Percentiles rank a stretch among this genome's conserved stretches.
Conservation (phyloP, 2,888 invertebrate genomes). For the Hartigia nigra region DNA sequence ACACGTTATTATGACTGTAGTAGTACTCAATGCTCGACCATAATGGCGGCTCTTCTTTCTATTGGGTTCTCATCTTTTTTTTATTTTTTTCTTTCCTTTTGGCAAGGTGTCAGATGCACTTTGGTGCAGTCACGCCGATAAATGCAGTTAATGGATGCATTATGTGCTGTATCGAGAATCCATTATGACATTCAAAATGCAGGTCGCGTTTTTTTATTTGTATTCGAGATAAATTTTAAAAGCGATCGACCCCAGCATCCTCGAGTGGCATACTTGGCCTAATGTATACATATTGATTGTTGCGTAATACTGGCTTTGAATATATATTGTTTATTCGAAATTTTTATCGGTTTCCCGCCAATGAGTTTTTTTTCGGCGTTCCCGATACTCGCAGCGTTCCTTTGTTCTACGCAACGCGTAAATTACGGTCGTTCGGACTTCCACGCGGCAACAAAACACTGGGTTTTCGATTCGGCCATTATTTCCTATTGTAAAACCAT, state of each 20-base stretch:
- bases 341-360: neutral
- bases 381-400: conserved; percentile 26
- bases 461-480: conserved; percentile 27
- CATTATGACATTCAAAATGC: neutral
- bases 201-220: neutral
- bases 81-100: neutral
- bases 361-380: neutral
- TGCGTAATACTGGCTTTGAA: neutral
- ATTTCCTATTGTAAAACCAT: neutral
- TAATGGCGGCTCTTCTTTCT: neutral
- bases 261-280: neutral
- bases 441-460: conserved; percentile 20
- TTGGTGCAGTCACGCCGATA: neutral
- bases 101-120: neutral
- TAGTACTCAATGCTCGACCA: neutral
- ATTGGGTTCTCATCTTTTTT: neutral
- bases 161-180: neutral
- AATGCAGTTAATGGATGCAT: neutral
- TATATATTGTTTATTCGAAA: neutral
- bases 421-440: conserved; percentile 43
- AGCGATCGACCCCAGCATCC: neutral
- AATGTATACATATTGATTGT: too few species aligned
- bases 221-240: neutral
- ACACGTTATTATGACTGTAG: conserved; percentile 11
- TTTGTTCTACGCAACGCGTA: conserved; percentile 51